Conservation (phyloP, 64 coral and sea anemone species). For the Dendronephthya gigantea region DNA sequence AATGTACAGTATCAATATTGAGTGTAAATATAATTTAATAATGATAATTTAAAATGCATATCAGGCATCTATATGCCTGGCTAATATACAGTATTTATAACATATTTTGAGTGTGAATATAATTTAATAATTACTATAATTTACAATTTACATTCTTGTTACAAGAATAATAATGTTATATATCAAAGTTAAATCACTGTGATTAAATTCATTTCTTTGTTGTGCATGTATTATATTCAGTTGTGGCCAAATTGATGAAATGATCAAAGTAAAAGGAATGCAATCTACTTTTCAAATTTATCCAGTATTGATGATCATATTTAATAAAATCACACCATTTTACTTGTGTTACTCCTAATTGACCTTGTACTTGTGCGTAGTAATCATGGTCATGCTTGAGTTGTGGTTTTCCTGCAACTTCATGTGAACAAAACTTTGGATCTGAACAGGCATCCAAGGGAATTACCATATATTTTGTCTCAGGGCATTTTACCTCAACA, state of each 20-base stretch:
- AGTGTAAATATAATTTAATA: too few species aligned
- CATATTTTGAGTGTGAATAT: too few species aligned
- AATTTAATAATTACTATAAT: too few species aligned
- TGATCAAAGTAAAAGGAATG: not conserved
- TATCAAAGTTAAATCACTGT: too few species aligned
- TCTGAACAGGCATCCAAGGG: constrained; percentile 14
- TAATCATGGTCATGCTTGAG: constrained; percentile 8
- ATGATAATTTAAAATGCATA: too few species aligned
- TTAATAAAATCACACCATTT: constrained; percentile 16
- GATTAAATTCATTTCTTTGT: too few species aligned
- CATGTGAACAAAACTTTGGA: not conserved
- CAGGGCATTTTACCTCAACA: constrained; percentile 16
- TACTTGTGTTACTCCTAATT: not conserved
- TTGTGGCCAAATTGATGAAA: not conserved
- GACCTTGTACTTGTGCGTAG: not conserved
- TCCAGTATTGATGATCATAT: constrained; percentile 6
- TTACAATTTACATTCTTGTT: too few species aligned
- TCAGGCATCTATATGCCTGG: too few species aligned
- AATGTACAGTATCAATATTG: too few species aligned
- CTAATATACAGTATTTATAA: too few species aligned
- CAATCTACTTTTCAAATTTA: not conserved
- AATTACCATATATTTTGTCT: not conserved
- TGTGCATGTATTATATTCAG: not conserved
- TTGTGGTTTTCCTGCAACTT: not conserved
- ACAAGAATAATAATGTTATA: too few species aligned